A percentile compares a stretch with the other conserved stretches of the same genome.
Evolutionary conservation across 2,888 invertebrate species (phyloP).

Genomic region (Hetaerina titia): DNA sequence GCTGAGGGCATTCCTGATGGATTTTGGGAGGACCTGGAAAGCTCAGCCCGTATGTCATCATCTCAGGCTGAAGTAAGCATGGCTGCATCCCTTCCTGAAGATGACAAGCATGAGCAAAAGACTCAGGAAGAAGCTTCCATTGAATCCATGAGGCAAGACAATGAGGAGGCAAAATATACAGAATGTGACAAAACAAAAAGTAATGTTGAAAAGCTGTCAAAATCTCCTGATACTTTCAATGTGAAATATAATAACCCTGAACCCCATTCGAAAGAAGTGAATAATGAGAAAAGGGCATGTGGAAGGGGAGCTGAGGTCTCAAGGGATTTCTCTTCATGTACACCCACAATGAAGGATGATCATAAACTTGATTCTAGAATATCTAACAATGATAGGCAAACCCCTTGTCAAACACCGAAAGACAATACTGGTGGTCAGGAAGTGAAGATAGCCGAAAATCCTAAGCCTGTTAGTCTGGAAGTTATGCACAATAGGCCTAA

Average conservation of each 20-base stretch:
- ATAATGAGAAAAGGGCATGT: not conserved
- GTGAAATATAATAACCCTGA: not conserved
- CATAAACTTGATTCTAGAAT: not conserved
- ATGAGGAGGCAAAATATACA: not conserved
- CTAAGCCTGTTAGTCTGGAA: not conserved
- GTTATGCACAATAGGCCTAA: not conserved
- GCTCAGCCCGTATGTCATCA: not conserved
- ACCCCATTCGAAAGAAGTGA: not conserved
- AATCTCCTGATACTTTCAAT: not conserved
- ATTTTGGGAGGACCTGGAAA: slow-evolving; percentile 47
- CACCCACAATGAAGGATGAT: not conserved
- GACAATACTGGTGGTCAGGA: not conserved
- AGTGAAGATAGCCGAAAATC: no score
- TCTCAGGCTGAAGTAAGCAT: slow-evolving; percentile 13
- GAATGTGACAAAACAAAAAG: not conserved
- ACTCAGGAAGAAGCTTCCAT: not conserved
- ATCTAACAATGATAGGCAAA: not conserved
- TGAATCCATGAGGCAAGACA: not conserved
- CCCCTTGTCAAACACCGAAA: not conserved
- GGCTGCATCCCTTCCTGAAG: not conserved
- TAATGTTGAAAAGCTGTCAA: not conserved
- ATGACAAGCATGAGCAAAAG: not conserved
- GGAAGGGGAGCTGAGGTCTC: not conserved
- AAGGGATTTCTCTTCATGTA: not conserved
- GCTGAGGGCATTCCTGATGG: slow-evolving; percentile 37